Evolutionary conservation across 2,888 invertebrate genomes (phyloP).

Genomic region (Smittia aterrima): DNA sequence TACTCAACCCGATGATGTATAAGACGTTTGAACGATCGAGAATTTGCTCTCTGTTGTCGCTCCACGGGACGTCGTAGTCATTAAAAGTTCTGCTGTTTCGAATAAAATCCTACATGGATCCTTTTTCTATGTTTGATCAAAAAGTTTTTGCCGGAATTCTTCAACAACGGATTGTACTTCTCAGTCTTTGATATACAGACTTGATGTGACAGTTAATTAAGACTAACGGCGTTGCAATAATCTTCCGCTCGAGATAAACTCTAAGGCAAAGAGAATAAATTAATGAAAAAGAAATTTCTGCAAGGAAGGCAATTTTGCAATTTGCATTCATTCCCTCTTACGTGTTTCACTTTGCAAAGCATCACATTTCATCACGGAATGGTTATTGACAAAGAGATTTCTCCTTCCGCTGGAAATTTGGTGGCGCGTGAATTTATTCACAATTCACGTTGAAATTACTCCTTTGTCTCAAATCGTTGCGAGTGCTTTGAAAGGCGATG

Average conservation of each 20-base stretch:
- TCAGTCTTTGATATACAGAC: too few species aligned
- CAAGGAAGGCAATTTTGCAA: slow-evolving; percentile 5
- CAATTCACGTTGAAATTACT: neutral
- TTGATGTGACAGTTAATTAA: neutral
- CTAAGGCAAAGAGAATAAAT: neutral
- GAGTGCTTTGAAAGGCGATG: too few species aligned
- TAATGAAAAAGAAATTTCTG: slow-evolving; percentile 6
- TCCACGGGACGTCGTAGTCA: slow-evolving; percentile 32
- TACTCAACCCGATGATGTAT: slow-evolving; percentile 25
- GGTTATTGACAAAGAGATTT: neutral
- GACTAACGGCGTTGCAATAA: neutral
- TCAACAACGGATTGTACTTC: too few species aligned
- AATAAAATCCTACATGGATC: slow-evolving; percentile 16
- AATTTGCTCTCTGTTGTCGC: slow-evolving; percentile 27
- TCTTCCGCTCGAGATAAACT: neutral
- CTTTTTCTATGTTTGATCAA: slow-evolving; percentile 17
- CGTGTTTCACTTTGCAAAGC: neutral
- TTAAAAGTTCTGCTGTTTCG: slow-evolving; percentile 8
- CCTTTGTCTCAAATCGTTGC: too few species aligned
- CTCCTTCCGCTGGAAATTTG: neutral
- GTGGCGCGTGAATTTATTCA: slow-evolving; percentile 25
- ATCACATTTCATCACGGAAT: neutral
- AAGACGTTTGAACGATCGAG: slow-evolving; percentile 10
- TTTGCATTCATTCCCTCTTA: neutral
- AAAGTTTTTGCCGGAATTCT: too few species aligned